Base-by-base conservation (phyloP, 2,888 invertebrate genomes). In the Synanthedon formicaeformis region DNA sequence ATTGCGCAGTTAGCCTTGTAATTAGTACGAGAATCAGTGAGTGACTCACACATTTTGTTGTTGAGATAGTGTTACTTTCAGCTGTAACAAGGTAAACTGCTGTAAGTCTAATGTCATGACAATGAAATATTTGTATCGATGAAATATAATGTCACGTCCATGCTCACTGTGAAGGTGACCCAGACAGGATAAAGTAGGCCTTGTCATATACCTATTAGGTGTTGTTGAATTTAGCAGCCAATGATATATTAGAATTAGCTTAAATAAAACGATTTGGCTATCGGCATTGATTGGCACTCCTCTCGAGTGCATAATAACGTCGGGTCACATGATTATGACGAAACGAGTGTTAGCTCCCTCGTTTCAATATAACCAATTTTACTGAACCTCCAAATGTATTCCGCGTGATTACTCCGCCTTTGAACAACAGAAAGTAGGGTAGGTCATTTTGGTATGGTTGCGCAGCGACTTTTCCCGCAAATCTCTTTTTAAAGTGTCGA, bases 401-500 rank as follows among this genome's bases (percentile, higher is more conserved):
- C 49, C 11, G 4, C 49, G 13, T 45, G 13, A 45, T 18, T 18
- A 16, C 51, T 41, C 14, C 12, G 40, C 3, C 51, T 51, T 18
- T 12, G 13, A 11, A 18, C 16, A 52, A 48, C 52, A 49, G 27
- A 50, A 18, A 27, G 14, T 40, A 51, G 45, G 50, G 62, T 69
- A 66, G 74, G 64, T 68, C 74, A 64, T 60, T 59, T 61, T 65
- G 68, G 67, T 69, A 67, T 73, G 73, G 73, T 69, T 57, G 64
- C 67, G 69, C 64, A 65, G 71, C 71, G 71, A 70, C 72, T 66
- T 66, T 64, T 68, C 76, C 73, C 80, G 81, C 74, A 66, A 82
- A 80, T 76, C 75, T 73, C 52, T 66, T 69, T 34, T 73, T 76
- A 71, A 81, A 83, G 85, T 81, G 80, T 78, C 75, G 81, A 82